Evolutionary conservation across 2,888 invertebrate genomes (phyloP).

Genomic region (Glyphotaelius pellucidus): DNA sequence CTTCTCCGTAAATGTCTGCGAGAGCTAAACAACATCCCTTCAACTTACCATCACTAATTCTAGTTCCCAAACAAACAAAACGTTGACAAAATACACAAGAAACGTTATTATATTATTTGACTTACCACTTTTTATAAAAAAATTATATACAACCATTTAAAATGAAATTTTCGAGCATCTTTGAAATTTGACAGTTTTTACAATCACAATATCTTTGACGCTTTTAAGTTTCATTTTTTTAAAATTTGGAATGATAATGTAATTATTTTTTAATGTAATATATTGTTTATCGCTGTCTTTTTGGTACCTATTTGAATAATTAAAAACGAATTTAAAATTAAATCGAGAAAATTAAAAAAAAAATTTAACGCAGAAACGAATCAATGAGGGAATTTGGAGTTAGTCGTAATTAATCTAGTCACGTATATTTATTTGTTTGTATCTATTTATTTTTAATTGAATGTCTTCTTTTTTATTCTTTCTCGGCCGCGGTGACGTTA

Average conservation of each 20-base stretch:
- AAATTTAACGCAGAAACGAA: slow-evolving; percentile 41
- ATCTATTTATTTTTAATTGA: slow-evolving; percentile 64
- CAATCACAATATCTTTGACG: slow-evolving; percentile 4
- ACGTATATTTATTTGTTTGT: slow-evolving; percentile 59
- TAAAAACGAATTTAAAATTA: slow-evolving; percentile 32
- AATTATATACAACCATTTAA: background rate
- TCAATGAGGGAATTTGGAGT: slow-evolving; percentile 27
- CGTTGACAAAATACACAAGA: background rate
- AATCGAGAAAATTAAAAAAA: slow-evolving; percentile 5
- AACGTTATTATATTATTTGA: background rate
- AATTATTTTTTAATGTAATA: background rate
- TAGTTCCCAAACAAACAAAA: background rate
- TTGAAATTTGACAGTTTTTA: slow-evolving; percentile 10
- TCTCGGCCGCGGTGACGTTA: slow-evolving; percentile 55
- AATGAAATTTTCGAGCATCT: background rate
- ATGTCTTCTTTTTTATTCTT: slow-evolving; percentile 49
- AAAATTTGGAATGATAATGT: background rate
- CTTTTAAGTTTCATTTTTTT: background rate
- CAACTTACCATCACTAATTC: background rate
- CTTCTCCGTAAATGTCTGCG: slow-evolving; percentile 90
- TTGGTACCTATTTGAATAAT: slow-evolving; percentile 2
- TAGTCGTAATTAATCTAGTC: slow-evolving; percentile 63
- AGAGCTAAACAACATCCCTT: slow-evolving; percentile 70
- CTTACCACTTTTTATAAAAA: background rate
- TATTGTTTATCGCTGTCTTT: background rate